Evolutionary conservation across 2,888 invertebrate species (phyloP).

Genomic region (Sinohyriopsis cumingii): DNA sequence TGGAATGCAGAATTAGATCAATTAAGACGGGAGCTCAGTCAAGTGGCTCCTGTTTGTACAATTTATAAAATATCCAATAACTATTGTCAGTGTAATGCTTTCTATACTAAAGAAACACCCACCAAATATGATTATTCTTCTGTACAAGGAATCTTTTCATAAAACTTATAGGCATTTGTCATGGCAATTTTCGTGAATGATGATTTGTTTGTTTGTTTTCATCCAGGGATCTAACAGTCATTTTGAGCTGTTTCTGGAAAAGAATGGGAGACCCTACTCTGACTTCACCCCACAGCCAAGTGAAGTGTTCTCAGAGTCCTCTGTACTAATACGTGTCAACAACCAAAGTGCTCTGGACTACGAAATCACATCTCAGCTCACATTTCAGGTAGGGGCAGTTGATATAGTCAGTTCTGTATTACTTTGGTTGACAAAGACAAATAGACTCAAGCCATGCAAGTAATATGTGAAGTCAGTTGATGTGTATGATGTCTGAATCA

Average conservation of each 20-base stretch:
- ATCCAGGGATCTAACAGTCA: constrained; percentile 59
- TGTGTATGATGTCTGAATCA: too few relatives aligned
- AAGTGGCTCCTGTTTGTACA: too few relatives aligned
- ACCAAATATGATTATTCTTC: too few relatives aligned
- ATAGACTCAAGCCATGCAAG: constrained; percentile 20
- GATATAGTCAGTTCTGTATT: neutral
- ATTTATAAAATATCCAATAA: too few relatives aligned
- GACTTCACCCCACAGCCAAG: constrained; percentile 57
- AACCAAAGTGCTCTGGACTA: constrained; percentile 81
- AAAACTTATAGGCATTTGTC: too few relatives aligned
- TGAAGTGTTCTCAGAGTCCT: constrained; percentile 54
- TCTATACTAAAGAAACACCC: too few relatives aligned
- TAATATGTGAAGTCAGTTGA: neutral
- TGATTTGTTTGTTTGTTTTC: too few relatives aligned
- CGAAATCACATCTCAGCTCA: constrained; percentile 74
- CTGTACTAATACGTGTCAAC: constrained; percentile 55
- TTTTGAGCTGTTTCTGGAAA: constrained; percentile 49
- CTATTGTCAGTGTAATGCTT: too few relatives aligned
- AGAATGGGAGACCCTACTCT: constrained; percentile 49
- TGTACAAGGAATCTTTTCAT: too few relatives aligned
- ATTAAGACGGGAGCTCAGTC: too few relatives aligned
- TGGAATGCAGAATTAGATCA: too few relatives aligned
- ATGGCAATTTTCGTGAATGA: too few relatives aligned
- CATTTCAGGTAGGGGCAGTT: constrained; percentile 49
- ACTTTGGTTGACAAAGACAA: constrained; percentile 75